Conservation (phyloP, 1,140 invertebrate species). For the Telenomus remus region DNA sequence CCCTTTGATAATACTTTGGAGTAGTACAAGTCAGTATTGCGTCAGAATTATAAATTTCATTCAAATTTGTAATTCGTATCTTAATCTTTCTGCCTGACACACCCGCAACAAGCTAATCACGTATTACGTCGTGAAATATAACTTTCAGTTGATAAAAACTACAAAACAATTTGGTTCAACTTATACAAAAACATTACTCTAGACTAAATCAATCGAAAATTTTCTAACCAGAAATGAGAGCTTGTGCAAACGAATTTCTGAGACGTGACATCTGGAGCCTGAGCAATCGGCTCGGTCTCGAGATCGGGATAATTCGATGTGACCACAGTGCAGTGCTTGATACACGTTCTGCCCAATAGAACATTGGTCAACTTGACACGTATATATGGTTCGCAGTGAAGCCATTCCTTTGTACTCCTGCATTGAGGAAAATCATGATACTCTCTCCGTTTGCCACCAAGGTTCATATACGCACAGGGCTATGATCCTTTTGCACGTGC, state of each 20-base stretch:
- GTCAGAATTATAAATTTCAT: too few species aligned
- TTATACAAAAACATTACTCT: background rate
- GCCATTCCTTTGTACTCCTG: constrained; percentile 35
- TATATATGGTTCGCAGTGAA: constrained; percentile 37
- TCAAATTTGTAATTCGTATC: too few species aligned
- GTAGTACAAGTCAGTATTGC: too few species aligned
- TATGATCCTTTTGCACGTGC: constrained; percentile 23
- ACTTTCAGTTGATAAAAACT: too few species aligned
- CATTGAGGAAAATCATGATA: constrained; percentile 37
- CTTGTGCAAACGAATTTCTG: constrained; percentile 47
- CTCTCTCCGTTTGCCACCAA: constrained; percentile 28
- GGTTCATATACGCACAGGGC: constrained; percentile 9
- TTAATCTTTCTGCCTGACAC: too few species aligned
- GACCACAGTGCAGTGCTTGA: constrained; percentile 48
- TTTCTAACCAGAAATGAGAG: constrained; percentile 15
- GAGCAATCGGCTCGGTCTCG: constrained; percentile 45
- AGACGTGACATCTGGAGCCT: constrained; percentile 34
- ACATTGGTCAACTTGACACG: constrained; percentile 56
- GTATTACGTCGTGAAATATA: too few species aligned
- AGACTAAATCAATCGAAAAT: constrained; percentile 9
- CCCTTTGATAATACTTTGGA: too few species aligned
- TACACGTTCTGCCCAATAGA: constrained; percentile 45
- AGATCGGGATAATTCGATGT: constrained; percentile 51
- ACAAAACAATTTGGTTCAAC: too few species aligned
- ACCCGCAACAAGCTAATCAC: too few species aligned